Conservation (phyloP, 2,888 invertebrate species). For the Physocephala rufipes region DNA sequence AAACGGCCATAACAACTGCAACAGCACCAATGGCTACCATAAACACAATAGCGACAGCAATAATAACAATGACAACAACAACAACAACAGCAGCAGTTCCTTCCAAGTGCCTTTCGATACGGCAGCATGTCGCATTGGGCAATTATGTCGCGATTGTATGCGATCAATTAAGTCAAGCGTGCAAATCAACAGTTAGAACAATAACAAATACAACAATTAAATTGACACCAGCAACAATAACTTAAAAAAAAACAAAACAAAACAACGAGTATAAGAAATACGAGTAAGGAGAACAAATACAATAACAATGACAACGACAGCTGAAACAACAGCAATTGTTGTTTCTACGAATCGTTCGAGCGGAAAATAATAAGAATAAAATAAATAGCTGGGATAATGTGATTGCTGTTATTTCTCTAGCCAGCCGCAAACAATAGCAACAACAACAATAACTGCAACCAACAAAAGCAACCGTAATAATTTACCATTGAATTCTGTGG, state of each 20-base stretch:
- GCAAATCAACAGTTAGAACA: slow-evolving; percentile 2
- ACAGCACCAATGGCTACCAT: too few relatives aligned
- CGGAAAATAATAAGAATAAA: neutral
- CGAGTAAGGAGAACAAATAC: too few relatives aligned
- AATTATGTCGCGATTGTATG: slow-evolving; percentile 24
- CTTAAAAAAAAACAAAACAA: neutral
- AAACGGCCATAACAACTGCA: too few relatives aligned
- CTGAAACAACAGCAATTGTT: neutral
- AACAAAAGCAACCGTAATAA: too few relatives aligned
- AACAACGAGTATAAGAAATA: neutral
- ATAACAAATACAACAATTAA: slow-evolving; percentile 1
- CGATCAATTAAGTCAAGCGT: slow-evolving; percentile 19
- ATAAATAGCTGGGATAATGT: neutral
- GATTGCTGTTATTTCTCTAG: neutral
- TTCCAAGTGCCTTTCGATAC: neutral
- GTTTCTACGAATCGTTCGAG: too few relatives aligned
- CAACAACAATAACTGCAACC: too few relatives aligned
- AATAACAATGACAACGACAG: too few relatives aligned
- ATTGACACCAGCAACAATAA: neutral
- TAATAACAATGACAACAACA: too few relatives aligned
- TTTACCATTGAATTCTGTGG: too few relatives aligned
- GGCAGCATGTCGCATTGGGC: slow-evolving; percentile 6
- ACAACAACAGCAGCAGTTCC: neutral
- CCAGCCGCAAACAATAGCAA: too few relatives aligned
- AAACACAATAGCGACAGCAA: too few relatives aligned